These are phyloP conservation scores for Drosophila equinoxialis DNA, from an alignment of 1,140 invertebrate genomes.

Conservation along the genomic window DNA sequence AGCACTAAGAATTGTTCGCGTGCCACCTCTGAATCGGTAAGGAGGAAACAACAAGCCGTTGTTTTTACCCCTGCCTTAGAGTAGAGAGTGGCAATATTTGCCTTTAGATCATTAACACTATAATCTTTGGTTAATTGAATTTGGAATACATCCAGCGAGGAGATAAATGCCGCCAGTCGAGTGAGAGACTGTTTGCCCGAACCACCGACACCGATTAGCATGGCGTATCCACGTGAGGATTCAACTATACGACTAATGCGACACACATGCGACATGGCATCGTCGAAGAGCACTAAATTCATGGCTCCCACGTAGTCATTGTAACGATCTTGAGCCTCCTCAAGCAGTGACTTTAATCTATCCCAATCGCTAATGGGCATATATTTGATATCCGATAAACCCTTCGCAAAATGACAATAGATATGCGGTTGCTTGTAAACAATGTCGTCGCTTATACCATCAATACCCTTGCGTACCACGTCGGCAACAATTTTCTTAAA, in stretches of 20 bases:
- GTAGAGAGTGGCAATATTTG: conserved; percentile 92
- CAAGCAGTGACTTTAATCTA: conserved; percentile 89
- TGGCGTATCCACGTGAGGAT: conserved; percentile 94
- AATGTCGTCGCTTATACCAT: conserved; percentile 87
- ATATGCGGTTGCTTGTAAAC: conserved; percentile 90
- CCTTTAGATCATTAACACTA: conserved; percentile 91
- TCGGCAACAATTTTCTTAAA: conserved; percentile 91
- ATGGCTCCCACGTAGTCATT: conserved; percentile 94
- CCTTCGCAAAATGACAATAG: conserved; percentile 95
- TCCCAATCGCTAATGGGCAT: conserved; percentile 89
- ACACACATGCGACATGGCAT: conserved; percentile 96
- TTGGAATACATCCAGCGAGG: conserved; percentile 95
- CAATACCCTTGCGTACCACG: conserved; percentile 92
- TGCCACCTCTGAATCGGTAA: conserved; percentile 96
- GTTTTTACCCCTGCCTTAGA: conserved; percentile 94
- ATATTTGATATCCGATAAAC: conserved; percentile 96
- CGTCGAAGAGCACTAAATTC: conserved; percentile 98
- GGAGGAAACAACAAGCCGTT: conserved; percentile 93
- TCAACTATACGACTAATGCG: conserved; percentile 97
- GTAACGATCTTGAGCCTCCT: conserved; percentile 92
- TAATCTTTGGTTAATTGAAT: conserved; percentile 95
- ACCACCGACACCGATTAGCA: conserved; percentile 96
- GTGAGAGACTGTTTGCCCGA: conserved; percentile 97
- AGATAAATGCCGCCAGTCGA: conserved; percentile 93
- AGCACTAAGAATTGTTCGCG: conserved; percentile 96